These are phyloP conservation scores for Nannoperca australis DNA, from an alignment of 2,797 vertebrate genomes.

Conservation along the genomic window DNA sequence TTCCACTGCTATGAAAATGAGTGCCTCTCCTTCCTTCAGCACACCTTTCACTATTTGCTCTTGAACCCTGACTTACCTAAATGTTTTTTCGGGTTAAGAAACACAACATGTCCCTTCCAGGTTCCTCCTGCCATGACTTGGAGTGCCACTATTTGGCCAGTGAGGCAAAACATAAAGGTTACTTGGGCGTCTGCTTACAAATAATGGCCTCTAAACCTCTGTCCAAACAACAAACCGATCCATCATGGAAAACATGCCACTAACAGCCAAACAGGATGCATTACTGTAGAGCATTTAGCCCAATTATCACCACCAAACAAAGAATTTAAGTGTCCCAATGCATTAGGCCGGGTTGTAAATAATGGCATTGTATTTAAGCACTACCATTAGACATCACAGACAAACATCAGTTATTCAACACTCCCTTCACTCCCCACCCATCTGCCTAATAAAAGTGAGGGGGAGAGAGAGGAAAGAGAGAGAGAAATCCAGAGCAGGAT, in stretches of 20 bases:
- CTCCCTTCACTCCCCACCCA: slow-evolving; percentile 74
- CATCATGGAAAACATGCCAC: slow-evolving; percentile 77
- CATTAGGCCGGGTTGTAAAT: slow-evolving; percentile 84
- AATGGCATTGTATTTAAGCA: slow-evolving; percentile 82
- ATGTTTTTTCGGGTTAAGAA: background rate
- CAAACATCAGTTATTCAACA: slow-evolving; percentile 81
- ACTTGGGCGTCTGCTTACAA: slow-evolving; percentile 45
- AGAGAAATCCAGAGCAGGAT: slow-evolving; percentile 32
- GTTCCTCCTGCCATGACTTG: slow-evolving; percentile 26
- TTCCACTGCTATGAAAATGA: slow-evolving; percentile 37
- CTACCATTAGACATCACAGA: slow-evolving; percentile 79
- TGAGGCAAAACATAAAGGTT: slow-evolving; percentile 56
- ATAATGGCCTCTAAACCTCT: slow-evolving; percentile 70
- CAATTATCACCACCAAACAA: slow-evolving; percentile 84
- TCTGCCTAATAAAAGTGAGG: slow-evolving; percentile 80
- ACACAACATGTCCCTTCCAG: slow-evolving; percentile 1
- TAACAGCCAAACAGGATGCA: slow-evolving; percentile 81
- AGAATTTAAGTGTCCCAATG: slow-evolving; percentile 84
- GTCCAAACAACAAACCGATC: slow-evolving; percentile 78
- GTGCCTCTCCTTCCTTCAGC: slow-evolving; percentile 24
- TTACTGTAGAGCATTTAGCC: slow-evolving; percentile 81
- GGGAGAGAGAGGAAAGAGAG: slow-evolving; percentile 27
- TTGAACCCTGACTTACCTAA: slow-evolving; percentile 30
- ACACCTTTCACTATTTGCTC: slow-evolving; percentile 19
- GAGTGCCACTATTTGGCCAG: slow-evolving; percentile 31